Evolutionary conservation across 2,888 invertebrate genomes (phyloP).

Genomic region (Thera obeliscata): DNA sequence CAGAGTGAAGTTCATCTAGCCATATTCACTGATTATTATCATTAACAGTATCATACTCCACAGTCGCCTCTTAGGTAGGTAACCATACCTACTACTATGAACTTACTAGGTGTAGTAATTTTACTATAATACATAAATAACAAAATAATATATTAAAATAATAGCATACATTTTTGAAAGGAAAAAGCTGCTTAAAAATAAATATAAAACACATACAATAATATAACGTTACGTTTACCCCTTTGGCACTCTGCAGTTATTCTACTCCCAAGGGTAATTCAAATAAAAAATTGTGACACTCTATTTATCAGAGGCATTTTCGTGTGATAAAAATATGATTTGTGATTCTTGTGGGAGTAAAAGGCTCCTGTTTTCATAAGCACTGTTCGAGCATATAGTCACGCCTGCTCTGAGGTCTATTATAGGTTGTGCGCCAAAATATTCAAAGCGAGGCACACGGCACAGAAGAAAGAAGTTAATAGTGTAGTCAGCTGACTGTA

Average conservation of each 20-base stretch:
- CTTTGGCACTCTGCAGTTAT: constrained; percentile 2
- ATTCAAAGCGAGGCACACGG: background rate
- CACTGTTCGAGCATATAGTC: constrained; percentile 12
- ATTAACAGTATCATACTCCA: no score
- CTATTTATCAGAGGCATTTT: constrained; percentile 59
- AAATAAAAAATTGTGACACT: constrained; percentile 53
- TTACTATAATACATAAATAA: no score
- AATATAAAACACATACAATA: background rate
- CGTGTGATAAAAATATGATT: constrained; percentile 41
- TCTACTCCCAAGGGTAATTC: constrained; percentile 25
- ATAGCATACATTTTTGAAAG: no score
- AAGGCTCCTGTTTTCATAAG: constrained; percentile 15
- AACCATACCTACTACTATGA: no score
- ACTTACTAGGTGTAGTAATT: no score
- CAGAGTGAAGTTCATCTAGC: constrained; percentile 26
- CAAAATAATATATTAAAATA: no score
- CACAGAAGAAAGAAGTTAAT: no score
- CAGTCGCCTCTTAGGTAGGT: no score
- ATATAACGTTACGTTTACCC: background rate
- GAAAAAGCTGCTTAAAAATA: no score
- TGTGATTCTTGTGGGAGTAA: constrained; percentile 27
- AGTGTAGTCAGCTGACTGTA: background rate
- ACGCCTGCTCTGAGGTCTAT: constrained; percentile 1
- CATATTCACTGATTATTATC: background rate
- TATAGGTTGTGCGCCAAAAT: background rate